Evolutionary conservation across 1,140 invertebrate genomes (phyloP), one percentile per base, ranked within the genome.

Genomic region (Palaemon carinicauda): DNA sequence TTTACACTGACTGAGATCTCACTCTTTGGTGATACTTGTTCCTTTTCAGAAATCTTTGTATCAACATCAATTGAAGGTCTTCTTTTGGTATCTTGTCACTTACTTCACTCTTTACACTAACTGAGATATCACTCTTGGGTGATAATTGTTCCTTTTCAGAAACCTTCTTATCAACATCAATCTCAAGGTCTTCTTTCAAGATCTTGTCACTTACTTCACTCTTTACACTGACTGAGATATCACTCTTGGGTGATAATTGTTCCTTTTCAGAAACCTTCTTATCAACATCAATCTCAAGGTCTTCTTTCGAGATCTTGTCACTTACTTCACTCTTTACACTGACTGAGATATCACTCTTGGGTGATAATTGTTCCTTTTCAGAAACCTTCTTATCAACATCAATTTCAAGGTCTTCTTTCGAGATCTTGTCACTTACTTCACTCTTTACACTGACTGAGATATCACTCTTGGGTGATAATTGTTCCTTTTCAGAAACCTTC

Each of bases 51-150:
- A 21, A 24, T 14, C 50, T 74, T 82, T 24, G 54, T 75, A 12
- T 50, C 29, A 12, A 74, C n/a, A 31, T 82, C 81, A 29, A 74
- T 53, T 74, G 31, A 3, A 74, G 9, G 14, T 24, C 51, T 2
- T 80, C 54, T 56, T 60, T 15, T 1, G 33, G 69, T 0, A 17
- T 14, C n/a, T 81, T 54, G n/a, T 81, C 54, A 51, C 56, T 69
- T 54, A 71, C 27, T 19, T 83, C 82, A 60, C 82, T 83, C 71
- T 77, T 83, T 15, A 15, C 29, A 74, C 65, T 83, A 33, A 74
- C n/a, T 10, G 82, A 83, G 21, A 83, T 60, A 31, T 83, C 82
- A 75, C 82, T 83, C 17, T 33, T 75, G 33, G 82, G 82, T 21
- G 84, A 87, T 10, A 87, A 7, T 54, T 50, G 77, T 33, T 19